Percentiles rank a stretch among this genome's conserved stretches.
phyloP scores from a whole-genome alignment of 2,888 invertebrate species.

The Oligia fasciuncula region DNA sequence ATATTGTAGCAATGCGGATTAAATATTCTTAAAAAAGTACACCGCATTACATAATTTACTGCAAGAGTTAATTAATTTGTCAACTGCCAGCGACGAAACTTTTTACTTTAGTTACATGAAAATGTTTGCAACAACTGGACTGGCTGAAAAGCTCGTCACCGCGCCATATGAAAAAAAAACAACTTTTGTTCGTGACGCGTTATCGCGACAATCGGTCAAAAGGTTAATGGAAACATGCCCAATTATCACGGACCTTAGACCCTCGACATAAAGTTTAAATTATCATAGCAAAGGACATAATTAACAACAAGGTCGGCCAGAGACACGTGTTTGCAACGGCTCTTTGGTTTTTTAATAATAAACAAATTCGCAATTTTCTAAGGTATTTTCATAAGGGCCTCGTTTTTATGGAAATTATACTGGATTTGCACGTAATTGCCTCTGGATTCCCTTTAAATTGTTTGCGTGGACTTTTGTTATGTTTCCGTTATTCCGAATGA shows the following conservation, averaged over 20 bases:
- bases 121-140: conserved; percentile 37
- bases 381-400: conserved; percentile 48
- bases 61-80: conserved; percentile 37
- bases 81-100: conserved; percentile 24
- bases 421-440: conserved; percentile 59
- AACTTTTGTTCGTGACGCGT: conserved; percentile 53
- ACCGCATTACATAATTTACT: conserved; percentile 40
- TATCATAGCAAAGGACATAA: conserved; percentile 40
- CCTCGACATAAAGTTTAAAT: conserved; percentile 33
- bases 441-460: conserved; percentile 54
- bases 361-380: conserved; percentile 55
- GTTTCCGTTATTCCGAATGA: conserved; percentile 55
- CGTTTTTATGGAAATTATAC: conserved; percentile 54
- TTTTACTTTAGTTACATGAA: conserved; percentile 36
- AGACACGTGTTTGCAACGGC: conserved; percentile 54
- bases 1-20: conserved; percentile 57
- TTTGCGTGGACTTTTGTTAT: conserved; percentile 42
- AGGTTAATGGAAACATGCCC: conserved; percentile 45
- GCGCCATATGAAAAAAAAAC: conserved; percentile 37
- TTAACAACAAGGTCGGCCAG: conserved; percentile 58
- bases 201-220: conserved; percentile 59
- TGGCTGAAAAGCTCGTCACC: conserved; percentile 21
- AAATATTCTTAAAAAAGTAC: conserved; percentile 29
- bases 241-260: conserved; percentile 39
- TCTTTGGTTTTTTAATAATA: conserved; percentile 57